Evolutionary conservation across 1,140 invertebrate genomes (phyloP).

Genomic region (Akabosia matsudoensis): DNA sequence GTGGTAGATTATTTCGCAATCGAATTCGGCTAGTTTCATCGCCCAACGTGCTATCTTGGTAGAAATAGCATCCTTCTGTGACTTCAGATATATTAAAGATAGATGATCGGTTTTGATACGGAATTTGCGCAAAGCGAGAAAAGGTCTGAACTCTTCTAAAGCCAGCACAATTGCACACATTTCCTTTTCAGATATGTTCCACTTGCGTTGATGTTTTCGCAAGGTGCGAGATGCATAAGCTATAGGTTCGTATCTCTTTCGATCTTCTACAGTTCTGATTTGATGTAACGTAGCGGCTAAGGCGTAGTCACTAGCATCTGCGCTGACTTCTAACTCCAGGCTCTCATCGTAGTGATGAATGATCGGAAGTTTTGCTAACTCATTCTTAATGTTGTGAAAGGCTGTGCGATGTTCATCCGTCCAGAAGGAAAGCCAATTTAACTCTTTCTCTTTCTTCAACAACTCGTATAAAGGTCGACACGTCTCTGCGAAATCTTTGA

Average conservation of each 20-base stretch:
- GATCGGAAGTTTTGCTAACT: neutral
- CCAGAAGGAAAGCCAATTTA: neutral
- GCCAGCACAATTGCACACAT: neutral
- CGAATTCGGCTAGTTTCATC: conserved; percentile 23
- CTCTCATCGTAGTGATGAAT: neutral
- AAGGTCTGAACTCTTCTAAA: neutral
- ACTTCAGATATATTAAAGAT: conserved; percentile 6
- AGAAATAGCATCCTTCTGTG: neutral
- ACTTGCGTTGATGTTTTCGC: neutral
- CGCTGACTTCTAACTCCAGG: neutral
- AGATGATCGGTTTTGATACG: conserved; percentile 15
- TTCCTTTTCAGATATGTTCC: neutral
- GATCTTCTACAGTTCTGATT: neutral
- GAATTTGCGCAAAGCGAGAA: conserved; percentile 14
- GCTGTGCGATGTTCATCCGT: neutral
- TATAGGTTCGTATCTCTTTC: neutral
- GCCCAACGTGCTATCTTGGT: conserved; percentile 7
- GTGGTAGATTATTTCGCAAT: conserved; percentile 26
- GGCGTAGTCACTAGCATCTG: neutral
- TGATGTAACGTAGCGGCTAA: neutral
- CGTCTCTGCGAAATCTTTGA: neutral
- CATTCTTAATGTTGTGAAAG: neutral
- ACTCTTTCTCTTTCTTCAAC: neutral
- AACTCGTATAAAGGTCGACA: neutral
- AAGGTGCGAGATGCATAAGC: neutral